These are phyloP conservation scores for Karalla daura DNA, from an alignment of 2,797 vertebrate genomes.

Conservation along the genomic window DNA sequence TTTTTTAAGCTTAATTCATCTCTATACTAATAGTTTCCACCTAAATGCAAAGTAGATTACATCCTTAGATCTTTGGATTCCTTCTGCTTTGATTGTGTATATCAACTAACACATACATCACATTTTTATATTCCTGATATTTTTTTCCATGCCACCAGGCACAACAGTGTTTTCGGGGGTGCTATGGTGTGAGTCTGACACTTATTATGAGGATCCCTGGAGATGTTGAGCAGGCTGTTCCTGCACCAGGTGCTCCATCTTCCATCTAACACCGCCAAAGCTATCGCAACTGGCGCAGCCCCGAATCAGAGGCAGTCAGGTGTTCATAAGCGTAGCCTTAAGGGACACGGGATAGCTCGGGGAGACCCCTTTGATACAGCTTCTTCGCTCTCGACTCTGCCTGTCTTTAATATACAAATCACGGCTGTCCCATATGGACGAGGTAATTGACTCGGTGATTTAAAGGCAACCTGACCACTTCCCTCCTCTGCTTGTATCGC, in stretches of 20 bases:
- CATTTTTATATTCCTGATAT: not conserved
- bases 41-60: not conserved
- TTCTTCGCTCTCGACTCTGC: slow-evolving; percentile 58
- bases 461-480: slow-evolving; percentile 74
- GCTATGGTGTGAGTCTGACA: slow-evolving; percentile 37
- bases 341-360: slow-evolving; percentile 53
- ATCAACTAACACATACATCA: not conserved
- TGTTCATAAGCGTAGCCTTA: slow-evolving; percentile 76
- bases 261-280: slow-evolving; percentile 46
- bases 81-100: not conserved
- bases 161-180: slow-evolving; percentile 23
- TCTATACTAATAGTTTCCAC: not conserved
- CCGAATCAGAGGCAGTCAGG: slow-evolving; percentile 76
- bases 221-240: slow-evolving; percentile 43
- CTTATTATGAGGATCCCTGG: slow-evolving; percentile 66
- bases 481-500: slow-evolving; percentile 74
- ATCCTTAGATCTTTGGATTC: not conserved
- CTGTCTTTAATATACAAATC: slow-evolving; percentile 81
- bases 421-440: slow-evolving; percentile 80
- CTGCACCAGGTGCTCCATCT: slow-evolving; percentile 68
- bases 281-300: slow-evolving; percentile 56
- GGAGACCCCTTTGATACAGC: slow-evolving; percentile 74
- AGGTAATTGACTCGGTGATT: slow-evolving; percentile 84
- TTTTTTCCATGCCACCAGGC: slow-evolving; percentile 36
- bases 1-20: not conserved